Evolutionary conservation across 2,797 vertebrate genomes (phyloP), one percentile per base, ranked within the genome.

Genomic region (Eremophila alpestris): DNA sequence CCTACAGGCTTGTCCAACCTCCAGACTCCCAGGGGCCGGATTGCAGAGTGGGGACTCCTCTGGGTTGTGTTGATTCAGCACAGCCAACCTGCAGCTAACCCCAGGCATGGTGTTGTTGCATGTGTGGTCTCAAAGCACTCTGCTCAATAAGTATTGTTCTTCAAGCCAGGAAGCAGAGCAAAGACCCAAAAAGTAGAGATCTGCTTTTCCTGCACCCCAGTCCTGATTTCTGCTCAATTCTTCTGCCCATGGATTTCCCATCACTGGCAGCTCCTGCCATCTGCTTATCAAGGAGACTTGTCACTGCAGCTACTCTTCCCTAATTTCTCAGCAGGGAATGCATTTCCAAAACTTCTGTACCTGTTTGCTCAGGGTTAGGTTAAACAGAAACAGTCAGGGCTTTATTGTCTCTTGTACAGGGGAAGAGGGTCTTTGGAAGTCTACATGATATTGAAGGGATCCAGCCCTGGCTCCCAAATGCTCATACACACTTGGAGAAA

Each of bases 61-160:
- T 63, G 59, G 38, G 20, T 23, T 45, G 4, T 62, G 30, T 30
- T 60, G 40, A 41, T 20, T 55, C 3, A 3, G 8, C 0, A 0
- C 82, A 84, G 74, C 11, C 30, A 77, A 41, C 10, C 62, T 59
- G 4, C 34, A 63, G 29, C 32, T 70, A 69, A 41, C 10, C 21
- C 15, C 27, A 56, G 23, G 12, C 0, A 1, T 2, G 38, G 10
- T 16, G 13, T 13, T 59, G 14, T 5, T 59, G 20, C 2, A 34
- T 2, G 11, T 22, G 54, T 18, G 22, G 29, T 67, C 45, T 70
- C 55, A 83, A 64, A 83, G 10, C 24, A 71, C 18, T n/a, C 41
- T 30, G 23, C 23, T 76, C 68, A 93, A 20, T 67, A 23, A 51
- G 10, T 17, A 21, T 60, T 46, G 27, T 76, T 83, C 79, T 45